Evolutionary conservation across 2,888 invertebrate genomes (phyloP), one percentile per base, ranked within the genome.

Genomic region (Eupithecia inturbata): DNA sequence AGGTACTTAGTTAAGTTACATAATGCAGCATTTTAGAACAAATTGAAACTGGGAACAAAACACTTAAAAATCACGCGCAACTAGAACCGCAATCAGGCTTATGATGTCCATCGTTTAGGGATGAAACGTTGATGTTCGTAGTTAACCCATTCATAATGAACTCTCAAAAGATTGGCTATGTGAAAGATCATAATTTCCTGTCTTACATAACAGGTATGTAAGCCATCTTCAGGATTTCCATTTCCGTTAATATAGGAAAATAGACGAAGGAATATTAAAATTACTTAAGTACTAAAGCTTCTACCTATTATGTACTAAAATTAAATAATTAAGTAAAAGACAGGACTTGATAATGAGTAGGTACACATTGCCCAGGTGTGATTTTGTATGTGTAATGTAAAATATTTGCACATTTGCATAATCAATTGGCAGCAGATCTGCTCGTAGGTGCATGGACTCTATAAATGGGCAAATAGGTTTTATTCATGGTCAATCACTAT

Each of bases 231-330:
- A 26, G 26, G 5, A 57, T 57, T 57, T 57, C 57, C 26, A 53
- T 9, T 31, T 31, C 22, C 39, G 19, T 41, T 67, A 10, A 53
- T n/a, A 45, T 53, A 63, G 64, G 70, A 63, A 70, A 70, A 70
- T 49, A 28, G 49, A 16, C 14, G 10, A 49, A 60, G 28, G n/a
- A 62, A 62, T 62, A 62, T 62, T 31, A 1, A 7, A 62, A 62
- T 62, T 31, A 31, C 19, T 28, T 31, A 10, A 9, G 31, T 62
- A 62, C 57, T 5, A 57, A 53, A 12, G 22, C 53, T 22, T 3
- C 53, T 28, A 62, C 31, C 31, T 62, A 31, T 31, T 62, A 62
- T 0, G 57, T 57, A 26, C 57, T 57, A 31, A 31, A 60, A 31
- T 62, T 62, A 14, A 9, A 28, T 60, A 16, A 28, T 60, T 26